These are phyloP conservation scores for Megaleporinus macrocephalus DNA, from an alignment of 2,113 vertebrate genomes.

Conservation along the genomic window DNA sequence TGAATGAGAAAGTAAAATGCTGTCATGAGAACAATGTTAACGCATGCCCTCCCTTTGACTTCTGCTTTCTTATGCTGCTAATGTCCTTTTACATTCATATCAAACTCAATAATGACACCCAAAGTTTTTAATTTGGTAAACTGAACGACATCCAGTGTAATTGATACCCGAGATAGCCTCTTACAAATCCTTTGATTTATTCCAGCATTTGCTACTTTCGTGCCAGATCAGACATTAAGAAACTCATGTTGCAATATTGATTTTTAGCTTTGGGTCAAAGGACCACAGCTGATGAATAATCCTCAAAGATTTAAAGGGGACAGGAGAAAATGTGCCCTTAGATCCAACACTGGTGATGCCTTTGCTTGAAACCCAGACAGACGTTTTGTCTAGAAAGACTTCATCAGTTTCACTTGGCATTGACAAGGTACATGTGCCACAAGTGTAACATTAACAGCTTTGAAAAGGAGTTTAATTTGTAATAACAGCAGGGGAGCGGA, in stretches of 20 bases:
- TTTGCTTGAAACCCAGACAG: not conserved
- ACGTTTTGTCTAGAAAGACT: not conserved
- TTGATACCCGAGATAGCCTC: not conserved
- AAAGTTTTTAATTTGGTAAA: slow-evolving; percentile 8
- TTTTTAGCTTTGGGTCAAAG: slow-evolving; percentile 20
- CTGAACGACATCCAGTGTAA: not conserved
- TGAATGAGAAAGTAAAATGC: too few relatives aligned
- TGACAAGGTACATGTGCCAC: slow-evolving; percentile 16
- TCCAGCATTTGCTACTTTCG: not conserved
- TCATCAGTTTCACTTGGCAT: not conserved
- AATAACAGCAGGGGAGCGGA: slow-evolving; percentile 4
- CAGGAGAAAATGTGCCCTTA: not conserved
- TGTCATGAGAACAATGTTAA: too few relatives aligned
- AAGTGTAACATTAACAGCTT: slow-evolving; percentile 46
- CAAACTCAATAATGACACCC: not conserved
- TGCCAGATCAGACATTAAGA: not conserved
- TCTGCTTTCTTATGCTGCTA: too few relatives aligned
- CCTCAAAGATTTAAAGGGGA: not conserved
- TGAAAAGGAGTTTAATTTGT: slow-evolving; percentile 33
- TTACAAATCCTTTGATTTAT: slow-evolving; percentile 11
- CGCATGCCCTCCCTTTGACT: too few relatives aligned
- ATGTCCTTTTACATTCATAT: too few relatives aligned
- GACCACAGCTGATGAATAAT: not conserved
- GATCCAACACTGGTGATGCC: not conserved
- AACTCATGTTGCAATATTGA: slow-evolving; percentile 5